These are phyloP conservation scores for Pycnonotus jocosus DNA, from an alignment of 2,113 vertebrate genomes.

Conservation along the genomic window DNA sequence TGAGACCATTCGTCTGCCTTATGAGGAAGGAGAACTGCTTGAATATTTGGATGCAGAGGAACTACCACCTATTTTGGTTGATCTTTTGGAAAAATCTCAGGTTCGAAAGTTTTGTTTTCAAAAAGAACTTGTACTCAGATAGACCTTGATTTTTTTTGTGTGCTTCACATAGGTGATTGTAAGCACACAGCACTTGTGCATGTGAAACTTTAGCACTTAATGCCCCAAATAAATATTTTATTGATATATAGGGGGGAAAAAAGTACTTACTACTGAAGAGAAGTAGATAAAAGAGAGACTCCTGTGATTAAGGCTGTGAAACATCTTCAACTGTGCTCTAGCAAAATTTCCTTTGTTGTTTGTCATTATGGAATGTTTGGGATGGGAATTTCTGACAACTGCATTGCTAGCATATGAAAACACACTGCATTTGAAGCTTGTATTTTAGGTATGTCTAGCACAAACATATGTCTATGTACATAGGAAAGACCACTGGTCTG, in stretches of 20 bases:
- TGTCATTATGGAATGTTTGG: neutral
- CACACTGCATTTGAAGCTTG: neutral
- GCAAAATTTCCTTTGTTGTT: neutral
- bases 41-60: constrained; percentile 98
- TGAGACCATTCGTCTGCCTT: constrained; percentile 96
- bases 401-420: neutral
- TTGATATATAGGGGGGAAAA: neutral
- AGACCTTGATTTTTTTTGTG: neutral
- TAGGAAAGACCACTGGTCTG: neutral
- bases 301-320: neutral
- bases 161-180: neutral
- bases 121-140: neutral
- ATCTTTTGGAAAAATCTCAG: constrained; percentile 98
- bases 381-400: neutral
- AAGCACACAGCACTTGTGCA: neutral
- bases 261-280: neutral
- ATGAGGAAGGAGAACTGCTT: constrained; percentile 94
- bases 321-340: neutral
- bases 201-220: neutral
- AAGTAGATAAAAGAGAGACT: neutral
- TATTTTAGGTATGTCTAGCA: neutral
- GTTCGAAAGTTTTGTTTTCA: constrained; percentile 61
- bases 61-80: constrained; percentile 94
- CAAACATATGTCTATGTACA: neutral
- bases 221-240: neutral